Conservation (phyloP, 1,140 invertebrate species). For the Hyles euphorbiae region DNA sequence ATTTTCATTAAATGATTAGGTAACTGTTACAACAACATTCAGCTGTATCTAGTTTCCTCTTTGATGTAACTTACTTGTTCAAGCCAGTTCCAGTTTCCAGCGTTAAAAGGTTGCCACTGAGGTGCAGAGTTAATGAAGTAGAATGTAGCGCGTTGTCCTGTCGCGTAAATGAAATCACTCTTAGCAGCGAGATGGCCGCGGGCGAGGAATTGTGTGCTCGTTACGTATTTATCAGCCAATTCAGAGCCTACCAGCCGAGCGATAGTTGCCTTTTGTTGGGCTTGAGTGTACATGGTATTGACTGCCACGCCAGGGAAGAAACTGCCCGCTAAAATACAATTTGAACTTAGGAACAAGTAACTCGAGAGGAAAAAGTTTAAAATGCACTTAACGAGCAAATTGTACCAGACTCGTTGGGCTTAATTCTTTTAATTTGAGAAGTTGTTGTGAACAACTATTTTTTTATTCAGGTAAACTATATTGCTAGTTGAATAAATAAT, state of each 20-base stretch:
- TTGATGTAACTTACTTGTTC: conserved; percentile 46
- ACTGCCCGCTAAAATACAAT: conserved; percentile 40
- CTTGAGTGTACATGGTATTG: conserved; percentile 56
- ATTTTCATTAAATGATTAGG: too few species aligned
- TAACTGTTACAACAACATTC: too few species aligned
- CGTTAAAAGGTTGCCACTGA: conserved; percentile 81
- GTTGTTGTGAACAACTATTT: too few species aligned
- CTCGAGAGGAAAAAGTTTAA: too few species aligned
- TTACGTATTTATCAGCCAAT: conserved; percentile 53
- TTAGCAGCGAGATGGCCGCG: conserved; percentile 83
- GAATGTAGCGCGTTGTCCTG: conserved; percentile 80
- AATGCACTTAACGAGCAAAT: too few species aligned
- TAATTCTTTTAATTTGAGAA: too few species aligned
- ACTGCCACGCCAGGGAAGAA: conserved; percentile 55
- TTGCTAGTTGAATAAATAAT: too few species aligned
- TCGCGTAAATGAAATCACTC: conserved; percentile 79
- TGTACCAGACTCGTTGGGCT: too few species aligned
- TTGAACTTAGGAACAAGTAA: too few species aligned
- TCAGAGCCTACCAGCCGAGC: conserved; percentile 39
- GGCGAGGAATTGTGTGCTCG: conserved; percentile 66
- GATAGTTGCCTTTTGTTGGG: conserved; percentile 42
- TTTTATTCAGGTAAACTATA: too few species aligned
- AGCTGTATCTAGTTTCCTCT: neutral
- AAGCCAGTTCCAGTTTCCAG: conserved; percentile 78
- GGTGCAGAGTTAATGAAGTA: conserved; percentile 80